Base-by-base conservation (phyloP, 2,113 vertebrate genomes). In the Pachypanchax playfairii region DNA sequence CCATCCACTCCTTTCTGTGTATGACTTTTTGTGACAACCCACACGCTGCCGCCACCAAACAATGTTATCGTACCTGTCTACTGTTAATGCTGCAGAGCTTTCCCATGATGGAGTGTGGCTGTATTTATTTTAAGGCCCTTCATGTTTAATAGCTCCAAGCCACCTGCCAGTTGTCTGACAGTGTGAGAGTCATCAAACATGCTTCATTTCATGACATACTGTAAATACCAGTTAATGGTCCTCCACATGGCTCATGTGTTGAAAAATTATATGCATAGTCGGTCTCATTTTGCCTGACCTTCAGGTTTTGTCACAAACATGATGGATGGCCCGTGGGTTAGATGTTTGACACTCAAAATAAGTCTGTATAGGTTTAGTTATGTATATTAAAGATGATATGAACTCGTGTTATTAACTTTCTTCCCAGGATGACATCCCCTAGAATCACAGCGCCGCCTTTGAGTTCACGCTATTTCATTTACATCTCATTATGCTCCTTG, bases 351-450 rank as follows among this genome's bases (percentile, higher is more conserved):
- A 43, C 25, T 59, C 21, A 38, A 24, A 52, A 42, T 36, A 41
- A 49, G 3, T 52, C 24, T 70, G 21, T 58, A 52, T 31, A 13
- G 49, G 36, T 63, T 44, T 66, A 52, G 24, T 25, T 13, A 24
- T 36, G n/a, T 18, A 52, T 33, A 15, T 53, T 47, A 47, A 62
- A 70, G 21, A 63, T 41, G 20, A 22, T 60, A 41, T 36, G 25
- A 46, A 36, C 4, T 56, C 10, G 5, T 33, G 75, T 73, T 60
- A 41, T 62, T 55, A 21, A 68, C n/a, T 54, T 49, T 31, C 47
- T 72, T 77, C 50, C 22, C 80, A 92, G 90, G 91, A 90, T 15
- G 90, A 92, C 25, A 35, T 14, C 2, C n/a, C 66, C 85, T 36
- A 89, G 85, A 69, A 56, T 61, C 46, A 70, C 83, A 15, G 88